Conservation (phyloP, 2,113 vertebrate genomes). For the Felis catus region DNA sequence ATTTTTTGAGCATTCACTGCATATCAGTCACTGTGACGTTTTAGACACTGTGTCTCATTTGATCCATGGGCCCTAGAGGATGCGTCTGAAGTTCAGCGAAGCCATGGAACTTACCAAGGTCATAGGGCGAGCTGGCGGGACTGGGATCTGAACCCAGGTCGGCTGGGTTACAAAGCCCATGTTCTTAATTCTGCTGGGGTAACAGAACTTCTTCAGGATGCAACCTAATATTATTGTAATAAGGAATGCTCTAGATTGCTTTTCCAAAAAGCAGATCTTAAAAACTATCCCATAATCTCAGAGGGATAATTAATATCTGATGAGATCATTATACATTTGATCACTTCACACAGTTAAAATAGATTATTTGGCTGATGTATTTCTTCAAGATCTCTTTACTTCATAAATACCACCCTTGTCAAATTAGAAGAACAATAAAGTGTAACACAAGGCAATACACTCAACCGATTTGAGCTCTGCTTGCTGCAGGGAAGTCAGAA, state of each 20-base stretch:
- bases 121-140: constrained; percentile 5
- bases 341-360: neutral
- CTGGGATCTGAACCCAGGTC: constrained; percentile 39
- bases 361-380: neutral
- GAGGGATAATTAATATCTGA: neutral
- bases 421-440: neutral
- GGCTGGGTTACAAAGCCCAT: constrained; percentile 29
- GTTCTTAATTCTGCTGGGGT: constrained; percentile 49
- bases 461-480: neutral
- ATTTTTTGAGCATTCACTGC: neutral
- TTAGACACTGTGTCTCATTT: neutral
- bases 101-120: neutral
- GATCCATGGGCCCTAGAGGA: neutral
- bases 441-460: neutral
- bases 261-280: constrained; percentile 25
- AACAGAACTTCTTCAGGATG: constrained; percentile 39
- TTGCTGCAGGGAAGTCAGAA: neutral
- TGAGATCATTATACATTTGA: neutral
- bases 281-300: constrained; percentile 9
- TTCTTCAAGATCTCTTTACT: neutral
- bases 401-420: neutral
- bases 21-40: neutral
- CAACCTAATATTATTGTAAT: neutral
- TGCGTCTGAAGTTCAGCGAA: neutral
- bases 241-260: neutral